Conservation (phyloP, 2,888 invertebrate species). For the Xestia xanthographa region DNA sequence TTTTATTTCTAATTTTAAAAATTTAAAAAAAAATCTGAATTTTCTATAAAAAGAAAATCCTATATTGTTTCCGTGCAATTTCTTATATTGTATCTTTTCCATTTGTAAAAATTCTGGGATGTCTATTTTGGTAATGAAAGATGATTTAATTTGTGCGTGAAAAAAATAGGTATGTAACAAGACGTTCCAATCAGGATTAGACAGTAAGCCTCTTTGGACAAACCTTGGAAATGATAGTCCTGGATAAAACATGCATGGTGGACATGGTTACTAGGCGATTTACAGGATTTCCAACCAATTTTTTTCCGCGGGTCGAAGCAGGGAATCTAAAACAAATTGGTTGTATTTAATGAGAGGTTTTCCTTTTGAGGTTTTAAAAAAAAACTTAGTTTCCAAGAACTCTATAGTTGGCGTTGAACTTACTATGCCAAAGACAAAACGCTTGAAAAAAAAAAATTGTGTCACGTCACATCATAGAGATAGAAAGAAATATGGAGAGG, state of each 20-base stretch:
- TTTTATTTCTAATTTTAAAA: no score
- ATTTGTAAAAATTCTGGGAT: background rate
- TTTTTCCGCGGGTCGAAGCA: background rate
- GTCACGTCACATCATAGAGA: no score
- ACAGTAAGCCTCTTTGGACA: conserved; percentile 31
- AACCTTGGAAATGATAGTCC: conserved; percentile 25
- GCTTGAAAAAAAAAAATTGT: no score
- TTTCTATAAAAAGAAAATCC: conserved; percentile 1
- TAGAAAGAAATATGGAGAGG: no score
- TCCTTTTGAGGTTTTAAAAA: no score
- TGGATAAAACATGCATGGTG: conserved; percentile 1
- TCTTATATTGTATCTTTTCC: background rate
- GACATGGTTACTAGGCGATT: background rate
- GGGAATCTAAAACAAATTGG: background rate
- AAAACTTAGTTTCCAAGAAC: no score
- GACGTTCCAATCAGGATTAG: conserved; percentile 25
- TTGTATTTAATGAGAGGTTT: no score
- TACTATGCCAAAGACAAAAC: no score
- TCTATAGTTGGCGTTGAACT: no score
- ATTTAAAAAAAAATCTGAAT: no score
- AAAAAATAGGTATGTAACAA: background rate
- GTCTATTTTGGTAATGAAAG: conserved; percentile 24
- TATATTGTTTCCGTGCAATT: background rate
- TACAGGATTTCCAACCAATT: background rate
- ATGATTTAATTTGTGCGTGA: conserved; percentile 15